Evolutionary conservation across 2,113 vertebrate genomes (phyloP).

Genomic region (Origma solitaria): DNA sequence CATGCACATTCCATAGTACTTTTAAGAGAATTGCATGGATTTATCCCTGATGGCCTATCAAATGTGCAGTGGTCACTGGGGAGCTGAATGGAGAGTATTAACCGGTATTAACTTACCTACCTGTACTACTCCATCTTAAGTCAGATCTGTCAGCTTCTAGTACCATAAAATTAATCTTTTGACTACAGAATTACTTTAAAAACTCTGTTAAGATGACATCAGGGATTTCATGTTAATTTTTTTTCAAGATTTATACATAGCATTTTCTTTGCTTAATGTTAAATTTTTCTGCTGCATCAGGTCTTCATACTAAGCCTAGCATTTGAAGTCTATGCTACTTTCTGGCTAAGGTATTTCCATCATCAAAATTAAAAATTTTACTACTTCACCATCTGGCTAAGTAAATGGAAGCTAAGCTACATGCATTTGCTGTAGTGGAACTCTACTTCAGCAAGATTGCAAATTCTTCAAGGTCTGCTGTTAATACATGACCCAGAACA

Average conservation of each 20-base stretch:
- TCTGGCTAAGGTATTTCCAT: not conserved
- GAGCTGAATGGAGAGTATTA: not conserved
- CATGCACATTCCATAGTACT: not conserved
- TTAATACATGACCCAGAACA: not conserved
- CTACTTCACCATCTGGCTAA: not conserved
- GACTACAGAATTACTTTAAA: not conserved
- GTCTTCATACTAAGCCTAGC: not conserved
- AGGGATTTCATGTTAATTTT: not conserved
- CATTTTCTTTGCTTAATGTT: not conserved
- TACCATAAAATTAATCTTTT: not conserved
- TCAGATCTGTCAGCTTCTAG: not conserved
- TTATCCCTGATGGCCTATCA: not conserved
- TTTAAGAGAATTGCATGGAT: not conserved
- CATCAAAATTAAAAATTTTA: not conserved
- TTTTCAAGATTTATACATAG: not conserved
- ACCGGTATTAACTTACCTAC: not conserved
- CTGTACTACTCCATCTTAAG: not conserved
- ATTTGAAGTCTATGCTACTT: not conserved
- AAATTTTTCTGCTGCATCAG: not conserved
- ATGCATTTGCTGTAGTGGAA: not conserved
- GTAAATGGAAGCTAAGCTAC: not conserved
- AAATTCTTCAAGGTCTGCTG: not conserved
- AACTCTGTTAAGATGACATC: not conserved
- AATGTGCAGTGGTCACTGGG: not conserved
- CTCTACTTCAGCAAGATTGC: not conserved